A percentile compares a stretch with the other conserved stretches of the same genome.
Evolutionary conservation across 1,140 invertebrate species (phyloP).

Genomic region (Brachionus paranguensis): DNA sequence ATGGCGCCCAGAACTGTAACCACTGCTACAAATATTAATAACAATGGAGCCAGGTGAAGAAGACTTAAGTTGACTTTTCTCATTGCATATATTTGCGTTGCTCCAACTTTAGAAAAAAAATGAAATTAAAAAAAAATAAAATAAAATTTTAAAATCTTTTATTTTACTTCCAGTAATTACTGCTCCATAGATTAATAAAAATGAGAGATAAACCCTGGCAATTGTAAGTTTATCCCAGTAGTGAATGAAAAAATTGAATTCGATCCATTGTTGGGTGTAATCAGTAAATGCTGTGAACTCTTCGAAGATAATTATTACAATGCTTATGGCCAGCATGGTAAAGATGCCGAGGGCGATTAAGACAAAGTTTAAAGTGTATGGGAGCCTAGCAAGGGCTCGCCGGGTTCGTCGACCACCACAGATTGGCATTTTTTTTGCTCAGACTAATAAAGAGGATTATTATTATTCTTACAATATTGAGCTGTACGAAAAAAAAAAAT

Average conservation of each 20-base stretch:
- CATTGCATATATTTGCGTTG: conserved; percentile 32
- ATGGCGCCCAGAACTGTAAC: conserved; percentile 30
- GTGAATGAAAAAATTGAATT: conserved; percentile 40
- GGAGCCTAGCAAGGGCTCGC: background rate
- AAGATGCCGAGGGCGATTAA: conserved; percentile 19
- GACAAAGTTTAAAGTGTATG: conserved; percentile 12
- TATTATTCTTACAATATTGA: background rate
- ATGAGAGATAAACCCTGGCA: conserved; percentile 1
- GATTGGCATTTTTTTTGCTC: background rate
- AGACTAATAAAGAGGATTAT: background rate
- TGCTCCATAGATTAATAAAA: conserved; percentile 31
- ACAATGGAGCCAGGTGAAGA: conserved; percentile 1
- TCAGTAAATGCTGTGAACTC: conserved; percentile 37
- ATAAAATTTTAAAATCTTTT: background rate
- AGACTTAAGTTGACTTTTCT: conserved; percentile 18
- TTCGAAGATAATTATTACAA: conserved; percentile 32
- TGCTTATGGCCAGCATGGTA: background rate
- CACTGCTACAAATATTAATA: background rate
- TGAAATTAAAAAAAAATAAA: background rate
- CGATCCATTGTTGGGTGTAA: conserved; percentile 39
- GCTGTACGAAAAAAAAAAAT: background rate
- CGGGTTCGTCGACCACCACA: background rate
- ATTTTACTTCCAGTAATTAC: conserved; percentile 9
- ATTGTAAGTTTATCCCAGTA: conserved; percentile 40
- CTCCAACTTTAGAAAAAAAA: background rate